Base-by-base conservation (phyloP, 2,888 invertebrate genomes). In the Sphaerophoria rueppellii region DNA sequence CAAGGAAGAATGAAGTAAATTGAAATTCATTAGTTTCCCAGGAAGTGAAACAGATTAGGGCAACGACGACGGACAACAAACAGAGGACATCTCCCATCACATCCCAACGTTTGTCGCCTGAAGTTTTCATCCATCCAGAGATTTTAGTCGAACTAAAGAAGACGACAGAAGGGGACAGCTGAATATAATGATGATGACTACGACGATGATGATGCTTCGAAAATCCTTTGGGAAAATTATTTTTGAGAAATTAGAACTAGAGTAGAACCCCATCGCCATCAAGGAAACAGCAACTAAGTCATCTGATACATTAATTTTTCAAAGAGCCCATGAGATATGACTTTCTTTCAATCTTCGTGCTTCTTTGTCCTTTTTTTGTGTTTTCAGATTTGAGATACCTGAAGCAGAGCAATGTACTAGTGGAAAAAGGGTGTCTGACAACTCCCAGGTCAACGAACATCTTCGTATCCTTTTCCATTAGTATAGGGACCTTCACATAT, bases 11-110 rank as follows among this genome's bases (percentile, higher is more conserved):
- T 55, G 60, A 67, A 16, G 60, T 32, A 55, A 71, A 73, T 77
- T 73, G 43, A 78, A 82, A 75, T 83, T 82, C 82, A 82, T 82
- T 82, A 57, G 50, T 52, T 78, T 82, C 82, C 78, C 82, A 82
- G 82, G 77, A 77, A 75, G 63, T 70, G 48, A 40, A 78, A 76
- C 37, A 77, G 77, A 72, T 82, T 72, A 63, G 34, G 48, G 14
- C 16, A 2, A 24, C 24, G 24, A 24, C 24, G 24, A 24, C 24
- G 24, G 24, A 24, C 6, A 6, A 12, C 6, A 9, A 4, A 9
- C 4, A 37, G 67, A 70, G 60, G 74, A 63, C 74, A 65, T 73
- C 71, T 77, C 81, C 48, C 77, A 78, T 69, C 57, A 69, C 43
- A 43, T 43, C 61, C 54, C 40, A 50, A 24, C 63, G 52, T 61